phyloP scores from a whole-genome alignment of 2,797 vertebrate species.

The Crenichthys baileyi region DNA sequence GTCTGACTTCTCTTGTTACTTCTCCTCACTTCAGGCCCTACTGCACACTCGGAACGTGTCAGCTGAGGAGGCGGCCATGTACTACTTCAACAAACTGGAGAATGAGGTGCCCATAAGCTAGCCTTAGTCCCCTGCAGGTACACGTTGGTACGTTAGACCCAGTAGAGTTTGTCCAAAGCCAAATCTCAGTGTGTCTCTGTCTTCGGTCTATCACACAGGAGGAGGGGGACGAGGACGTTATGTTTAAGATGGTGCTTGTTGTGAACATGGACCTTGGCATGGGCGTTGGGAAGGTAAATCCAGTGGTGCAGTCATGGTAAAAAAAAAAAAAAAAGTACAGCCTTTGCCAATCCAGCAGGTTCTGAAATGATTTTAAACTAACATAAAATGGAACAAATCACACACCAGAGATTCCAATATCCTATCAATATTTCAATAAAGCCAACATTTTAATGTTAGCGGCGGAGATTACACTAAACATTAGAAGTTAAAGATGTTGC shows the following conservation, averaged over 20 bases:
- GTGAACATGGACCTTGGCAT: constrained; percentile 88
- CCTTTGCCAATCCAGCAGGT: neutral
- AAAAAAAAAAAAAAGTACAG: neutral
- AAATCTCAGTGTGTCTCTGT: constrained; percentile 61
- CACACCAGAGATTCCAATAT: neutral
- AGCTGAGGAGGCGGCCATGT: constrained; percentile 87
- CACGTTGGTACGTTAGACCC: constrained; percentile 63
- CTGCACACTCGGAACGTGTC: constrained; percentile 86
- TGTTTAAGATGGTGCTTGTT: constrained; percentile 88
- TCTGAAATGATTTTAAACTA: neutral
- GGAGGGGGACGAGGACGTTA: constrained; percentile 80
- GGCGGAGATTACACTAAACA: neutral
- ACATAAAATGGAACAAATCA: neutral
- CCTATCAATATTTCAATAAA: neutral
- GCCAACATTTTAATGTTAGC: neutral
- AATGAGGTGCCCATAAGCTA: constrained; percentile 83
- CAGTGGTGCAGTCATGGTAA: neutral
- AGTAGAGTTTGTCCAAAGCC: constrained; percentile 59
- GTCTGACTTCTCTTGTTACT: neutral
- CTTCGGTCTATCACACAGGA: constrained; percentile 70
- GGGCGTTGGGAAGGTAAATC: constrained; percentile 84
- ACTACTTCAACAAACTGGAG: constrained; percentile 89
- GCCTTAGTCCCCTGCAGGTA: constrained; percentile 74
- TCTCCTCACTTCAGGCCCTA: constrained; percentile 76
- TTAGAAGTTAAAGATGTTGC: neutral